Evolutionary conservation across 2,113 vertebrate genomes (phyloP).

Genomic region (Leptobrachium leishanense): DNA sequence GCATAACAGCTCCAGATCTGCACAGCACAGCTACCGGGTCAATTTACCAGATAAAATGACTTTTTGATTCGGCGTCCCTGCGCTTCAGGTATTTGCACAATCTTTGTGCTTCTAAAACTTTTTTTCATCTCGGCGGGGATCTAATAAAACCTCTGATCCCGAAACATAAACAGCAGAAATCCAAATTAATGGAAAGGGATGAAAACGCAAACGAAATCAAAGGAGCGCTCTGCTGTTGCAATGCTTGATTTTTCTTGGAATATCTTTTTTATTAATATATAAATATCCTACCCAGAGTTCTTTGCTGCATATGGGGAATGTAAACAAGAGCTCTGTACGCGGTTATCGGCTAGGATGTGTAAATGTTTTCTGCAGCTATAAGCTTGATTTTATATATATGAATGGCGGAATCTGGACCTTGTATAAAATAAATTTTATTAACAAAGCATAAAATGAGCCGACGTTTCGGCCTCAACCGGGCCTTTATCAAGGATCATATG

Average conservation of each 20-base stretch:
- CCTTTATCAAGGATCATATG: too few species aligned
- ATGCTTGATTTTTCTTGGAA: not conserved
- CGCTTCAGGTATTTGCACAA: conserved; percentile 33
- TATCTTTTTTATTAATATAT: not conserved
- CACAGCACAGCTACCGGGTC: conserved; percentile 15
- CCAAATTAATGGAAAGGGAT: conserved; percentile 36
- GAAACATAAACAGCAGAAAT: conserved; percentile 37
- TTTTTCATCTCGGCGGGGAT: conserved; percentile 31
- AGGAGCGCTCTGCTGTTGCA: not conserved
- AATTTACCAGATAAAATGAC: conserved; percentile 39
- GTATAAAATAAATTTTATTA: too few species aligned
- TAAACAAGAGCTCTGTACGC: too few species aligned
- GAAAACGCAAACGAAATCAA: conserved; percentile 34
- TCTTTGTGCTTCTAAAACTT: conserved; percentile 24
- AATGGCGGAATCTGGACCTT: too few species aligned
- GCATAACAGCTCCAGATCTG: conserved; percentile 22
- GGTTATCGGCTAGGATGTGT: too few species aligned
- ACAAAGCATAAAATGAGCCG: too few species aligned
- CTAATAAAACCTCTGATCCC: conserved; percentile 43
- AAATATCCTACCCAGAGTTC: too few species aligned
- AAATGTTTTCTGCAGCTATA: too few species aligned
- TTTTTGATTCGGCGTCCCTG: conserved; percentile 27
- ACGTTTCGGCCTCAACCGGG: too few species aligned
- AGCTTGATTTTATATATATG: too few species aligned
- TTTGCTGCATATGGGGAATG: too few species aligned